phyloP scores from a whole-genome alignment of 1,140 invertebrate genomes.

The Hyles vespertilio region DNA sequence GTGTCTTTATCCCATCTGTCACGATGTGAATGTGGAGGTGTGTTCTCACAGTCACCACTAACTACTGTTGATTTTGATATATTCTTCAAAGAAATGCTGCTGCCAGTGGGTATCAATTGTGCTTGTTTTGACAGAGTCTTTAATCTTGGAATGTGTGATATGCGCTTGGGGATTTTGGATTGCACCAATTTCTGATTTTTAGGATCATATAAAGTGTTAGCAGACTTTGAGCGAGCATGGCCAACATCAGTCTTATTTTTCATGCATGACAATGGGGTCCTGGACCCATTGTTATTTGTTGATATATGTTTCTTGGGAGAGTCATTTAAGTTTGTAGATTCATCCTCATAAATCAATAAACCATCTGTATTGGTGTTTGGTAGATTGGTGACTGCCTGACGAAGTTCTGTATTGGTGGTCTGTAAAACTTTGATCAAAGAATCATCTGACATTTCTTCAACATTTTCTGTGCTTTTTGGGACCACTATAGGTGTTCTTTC shows the following conservation, averaged over 20 bases:
- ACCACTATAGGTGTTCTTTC: constrained; percentile 70
- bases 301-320: constrained; percentile 60
- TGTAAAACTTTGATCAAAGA: constrained; percentile 59
- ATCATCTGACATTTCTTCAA: constrained; percentile 70
- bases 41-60: constrained; percentile 68
- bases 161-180: constrained; percentile 41
- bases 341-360: constrained; percentile 67
- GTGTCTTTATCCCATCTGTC: constrained; percentile 71
- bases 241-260: constrained; percentile 57
- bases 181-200: constrained; percentile 33
- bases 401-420: constrained; percentile 48
- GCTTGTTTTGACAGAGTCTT: constrained; percentile 53
- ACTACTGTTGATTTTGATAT: constrained; percentile 40
- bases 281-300: constrained; percentile 40
- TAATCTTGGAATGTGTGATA: constrained; percentile 62
- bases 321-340: constrained; percentile 33
- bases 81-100: constrained; percentile 55
- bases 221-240: constrained; percentile 59
- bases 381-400: constrained; percentile 24
- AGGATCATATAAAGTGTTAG: constrained; percentile 47
- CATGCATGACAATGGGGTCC: constrained; percentile 68
- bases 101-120: constrained; percentile 35
- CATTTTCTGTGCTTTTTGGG: constrained; percentile 46
- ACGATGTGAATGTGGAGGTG: constrained; percentile 68
- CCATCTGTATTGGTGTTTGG: constrained; percentile 44